Conservation (phyloP, 1,140 invertebrate genomes). For the Bradysia coprophila region DNA sequence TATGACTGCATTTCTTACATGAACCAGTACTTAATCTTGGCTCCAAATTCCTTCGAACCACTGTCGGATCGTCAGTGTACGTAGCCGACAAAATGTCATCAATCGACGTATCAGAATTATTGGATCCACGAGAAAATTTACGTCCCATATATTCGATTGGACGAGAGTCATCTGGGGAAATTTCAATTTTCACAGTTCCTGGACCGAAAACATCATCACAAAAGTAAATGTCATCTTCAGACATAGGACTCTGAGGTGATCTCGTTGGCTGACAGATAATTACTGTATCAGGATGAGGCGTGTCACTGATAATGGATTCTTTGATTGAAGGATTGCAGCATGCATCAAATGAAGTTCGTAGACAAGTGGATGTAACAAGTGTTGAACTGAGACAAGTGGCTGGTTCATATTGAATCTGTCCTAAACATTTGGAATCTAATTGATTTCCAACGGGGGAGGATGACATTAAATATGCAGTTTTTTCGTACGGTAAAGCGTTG, state of each 20-base stretch:
- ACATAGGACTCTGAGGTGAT: conserved; percentile 35
- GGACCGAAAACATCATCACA: conserved; percentile 42
- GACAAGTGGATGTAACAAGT: conserved; percentile 30
- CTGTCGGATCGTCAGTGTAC: conserved; percentile 25
- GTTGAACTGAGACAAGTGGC: conserved; percentile 32
- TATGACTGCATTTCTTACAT: conserved; percentile 36
- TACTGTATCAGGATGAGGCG: conserved; percentile 23
- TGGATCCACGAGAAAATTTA: conserved; percentile 39
- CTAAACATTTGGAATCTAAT: not conserved
- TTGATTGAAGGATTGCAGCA: conserved; percentile 9
- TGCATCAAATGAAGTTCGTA: conserved; percentile 21
- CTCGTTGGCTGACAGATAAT: conserved; percentile 35
- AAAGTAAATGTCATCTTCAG: conserved; percentile 37
- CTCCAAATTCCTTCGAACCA: conserved; percentile 18
- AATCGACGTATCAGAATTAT: conserved; percentile 38
- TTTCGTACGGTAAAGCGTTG: conserved; percentile 18
- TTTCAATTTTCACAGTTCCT: conserved; percentile 29
- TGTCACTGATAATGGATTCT: conserved; percentile 9
- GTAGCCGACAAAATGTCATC: conserved; percentile 32
- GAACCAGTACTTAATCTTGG: conserved; percentile 24
- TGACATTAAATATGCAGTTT: conserved; percentile 21
- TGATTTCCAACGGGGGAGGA: conserved; percentile 15
- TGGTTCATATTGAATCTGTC: conserved; percentile 10
- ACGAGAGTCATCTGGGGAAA: conserved; percentile 29
- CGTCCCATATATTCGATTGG: conserved; percentile 15